A percentile compares a stretch with the other conserved stretches of the same genome.
These are phyloP conservation scores for Enteromius anoplus DNA, from an alignment of 2,797 vertebrate genomes.

Conservation along the genomic window DNA sequence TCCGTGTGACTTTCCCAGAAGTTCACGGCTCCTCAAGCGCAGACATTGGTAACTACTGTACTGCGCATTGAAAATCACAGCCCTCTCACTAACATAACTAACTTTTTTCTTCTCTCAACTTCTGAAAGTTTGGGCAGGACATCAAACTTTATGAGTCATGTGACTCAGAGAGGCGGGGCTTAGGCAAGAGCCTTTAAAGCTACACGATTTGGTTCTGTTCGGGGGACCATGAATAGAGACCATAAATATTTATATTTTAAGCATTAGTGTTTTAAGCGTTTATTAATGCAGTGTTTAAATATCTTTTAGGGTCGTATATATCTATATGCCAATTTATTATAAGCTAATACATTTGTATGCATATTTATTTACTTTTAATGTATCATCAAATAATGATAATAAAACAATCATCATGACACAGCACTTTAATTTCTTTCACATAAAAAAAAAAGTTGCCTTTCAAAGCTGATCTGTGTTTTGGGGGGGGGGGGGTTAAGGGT, in stretches of 20 bases:
- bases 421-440: neutral
- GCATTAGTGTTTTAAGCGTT: neutral
- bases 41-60: conserved; percentile 46
- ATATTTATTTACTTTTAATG: neutral
- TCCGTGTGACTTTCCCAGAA: neutral
- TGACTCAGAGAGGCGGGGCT: conserved; percentile 72
- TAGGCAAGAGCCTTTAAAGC: conserved; percentile 74
- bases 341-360: neutral
- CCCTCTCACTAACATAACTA: conserved; percentile 70
- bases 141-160: conserved; percentile 83
- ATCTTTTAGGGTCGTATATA: neutral
- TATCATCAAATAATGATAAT: neutral
- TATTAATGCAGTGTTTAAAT: neutral
- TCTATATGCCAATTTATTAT: neutral
- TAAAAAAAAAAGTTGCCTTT: neutral
- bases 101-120: conserved; percentile 63
- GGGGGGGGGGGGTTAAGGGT: too few relatives aligned
- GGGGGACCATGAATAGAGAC: neutral
- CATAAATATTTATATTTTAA: neutral
- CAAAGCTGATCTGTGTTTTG: neutral
- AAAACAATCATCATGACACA: conserved; percentile 6
- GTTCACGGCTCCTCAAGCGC: conserved; percentile 18
- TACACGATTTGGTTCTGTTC: conserved; percentile 47
- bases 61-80: conserved; percentile 74
- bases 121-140: conserved; percentile 82